These are phyloP conservation scores for Urocolius indicus DNA, from an alignment of 2,113 vertebrate genomes.

Conservation along the genomic window DNA sequence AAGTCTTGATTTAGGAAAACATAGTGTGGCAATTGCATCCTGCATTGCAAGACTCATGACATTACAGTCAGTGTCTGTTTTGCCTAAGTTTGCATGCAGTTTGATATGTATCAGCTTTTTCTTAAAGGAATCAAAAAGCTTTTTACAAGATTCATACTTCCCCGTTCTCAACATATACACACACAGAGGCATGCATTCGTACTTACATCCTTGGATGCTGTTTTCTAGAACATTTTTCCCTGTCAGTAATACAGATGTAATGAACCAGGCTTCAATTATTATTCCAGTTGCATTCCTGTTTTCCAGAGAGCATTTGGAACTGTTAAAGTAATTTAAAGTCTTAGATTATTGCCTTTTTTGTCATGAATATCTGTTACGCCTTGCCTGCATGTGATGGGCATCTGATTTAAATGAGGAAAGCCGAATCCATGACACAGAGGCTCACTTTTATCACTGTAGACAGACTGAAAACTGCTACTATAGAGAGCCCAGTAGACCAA, in stretches of 20 bases:
- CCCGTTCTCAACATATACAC: background rate
- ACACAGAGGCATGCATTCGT: background rate
- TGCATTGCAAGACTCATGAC: background rate
- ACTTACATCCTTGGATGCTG: background rate
- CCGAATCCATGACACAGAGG: background rate
- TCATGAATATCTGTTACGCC: background rate
- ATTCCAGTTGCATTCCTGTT: slow-evolving; percentile 23
- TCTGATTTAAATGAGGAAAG: slow-evolving; percentile 16
- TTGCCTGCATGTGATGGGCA: background rate
- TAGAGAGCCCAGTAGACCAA: background rate
- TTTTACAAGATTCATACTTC: background rate
- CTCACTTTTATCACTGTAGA: background rate
- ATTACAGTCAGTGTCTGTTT: background rate
- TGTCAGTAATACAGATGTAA: background rate
- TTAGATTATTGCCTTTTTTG: slow-evolving; percentile 27
- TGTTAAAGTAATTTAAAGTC: slow-evolving; percentile 5
- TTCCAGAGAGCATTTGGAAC: slow-evolving; percentile 33
- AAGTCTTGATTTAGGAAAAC: background rate
- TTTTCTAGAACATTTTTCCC: background rate
- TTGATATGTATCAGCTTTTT: background rate
- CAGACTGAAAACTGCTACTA: background rate
- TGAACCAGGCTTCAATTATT: background rate
- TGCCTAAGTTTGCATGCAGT: background rate
- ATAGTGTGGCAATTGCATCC: background rate
- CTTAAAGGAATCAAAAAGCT: background rate